Base-by-base conservation (phyloP, 30 jellyfish, hydroid and myxozoan species). In the Rhopilema esculentum region DNA sequence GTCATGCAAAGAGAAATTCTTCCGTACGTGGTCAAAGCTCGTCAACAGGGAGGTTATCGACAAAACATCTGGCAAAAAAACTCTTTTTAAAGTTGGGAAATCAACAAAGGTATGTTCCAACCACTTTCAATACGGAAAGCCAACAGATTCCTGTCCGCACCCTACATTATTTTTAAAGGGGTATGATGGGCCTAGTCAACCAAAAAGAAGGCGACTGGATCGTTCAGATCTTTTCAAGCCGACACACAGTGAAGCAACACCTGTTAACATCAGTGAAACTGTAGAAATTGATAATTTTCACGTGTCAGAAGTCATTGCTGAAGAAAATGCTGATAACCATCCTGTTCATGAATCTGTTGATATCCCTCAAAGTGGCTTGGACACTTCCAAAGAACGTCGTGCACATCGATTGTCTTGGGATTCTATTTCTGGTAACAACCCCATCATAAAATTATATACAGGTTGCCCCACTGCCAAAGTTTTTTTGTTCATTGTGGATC, bases 401-500 rank as follows among this genome's bases (percentile, higher is more conserved):
- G n/a, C n/a, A n/a, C n/a, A n/a, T n/a, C n/a, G n/a, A n/a, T n/a
- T n/a, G n/a, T n/a, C n/a, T n/a, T n/a, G n/a, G n/a, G n/a, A n/a
- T n/a, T n/a, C n/a, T n/a, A n/a, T n/a, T n/a, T n/a, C n/a, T n/a
- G n/a, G n/a, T n/a, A n/a, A n/a, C n/a, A 75, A 9, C 50, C 29
- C 83, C 65, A 27, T 75, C 49, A 33, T 40, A 7, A 75, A 75
- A 75, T 75, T 75, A 31, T 75, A 75, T 49, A 75, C 85, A 18
- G 85, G 85, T 75, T 75, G 85, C 26, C 85, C 85, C 48, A 71
- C 85, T 33, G 72, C 72, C 72, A 75, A 75, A 51, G 85, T 72
- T 28, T 72, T 72, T 31, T 27, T 72, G 65, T 72, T 72, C 67
- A 72, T 72, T 72, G 83, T 72, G 1, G 66, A 72, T 72, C 27